Evolutionary conservation across 2,113 vertebrate genomes (phyloP), one percentile per base, ranked within the genome.

Genomic region (Tragelaphus imberbis): DNA sequence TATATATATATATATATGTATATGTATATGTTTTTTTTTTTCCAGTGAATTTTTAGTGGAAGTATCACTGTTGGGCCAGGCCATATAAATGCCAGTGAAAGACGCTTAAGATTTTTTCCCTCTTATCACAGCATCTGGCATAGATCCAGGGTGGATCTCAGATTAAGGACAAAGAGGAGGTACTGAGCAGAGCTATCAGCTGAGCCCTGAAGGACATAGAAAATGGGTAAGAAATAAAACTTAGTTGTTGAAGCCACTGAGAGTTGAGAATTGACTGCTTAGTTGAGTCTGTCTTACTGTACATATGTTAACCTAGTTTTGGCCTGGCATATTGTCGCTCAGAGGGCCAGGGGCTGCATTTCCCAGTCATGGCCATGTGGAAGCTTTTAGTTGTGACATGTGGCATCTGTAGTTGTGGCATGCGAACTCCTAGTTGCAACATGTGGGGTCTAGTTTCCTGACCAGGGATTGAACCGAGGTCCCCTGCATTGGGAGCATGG

Each of bases 301-400:
- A 21, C 17, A 21, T 13, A 7, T 4, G 28, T 36, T 6, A n/a
- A 55, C n/a, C 77, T 63, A n/a, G 5, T 71, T 90, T 92, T 44
- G 44, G 14, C 23, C 77, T 68, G 19, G 27, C 36, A 2, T 16
- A 79, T 9, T 30, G 16, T 16, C 33, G n/a, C 4, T 14, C 47
- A 40, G 5, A 85, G 13, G 44, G 1, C 47, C 25, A 58, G 19
- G 13, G n/a, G 3, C 19, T 84, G 71, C 13, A 4, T 81, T 80
- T 85, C 40, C 40, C 36, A 71, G 49, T 84, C 8, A 0, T 16
- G 27, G 8, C 85, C 53, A 65, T 16, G 0, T 28, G 19, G 71
- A 36, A 40, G 36, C 36, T 75, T 75, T 40, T 75, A 25, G 36
- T 75, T 0, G 0, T 0, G 0, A 40, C 1, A 75, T 25, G 71